Base-by-base conservation (phyloP, 23 tunicate species). In the Trididemnum clinides region DNA sequence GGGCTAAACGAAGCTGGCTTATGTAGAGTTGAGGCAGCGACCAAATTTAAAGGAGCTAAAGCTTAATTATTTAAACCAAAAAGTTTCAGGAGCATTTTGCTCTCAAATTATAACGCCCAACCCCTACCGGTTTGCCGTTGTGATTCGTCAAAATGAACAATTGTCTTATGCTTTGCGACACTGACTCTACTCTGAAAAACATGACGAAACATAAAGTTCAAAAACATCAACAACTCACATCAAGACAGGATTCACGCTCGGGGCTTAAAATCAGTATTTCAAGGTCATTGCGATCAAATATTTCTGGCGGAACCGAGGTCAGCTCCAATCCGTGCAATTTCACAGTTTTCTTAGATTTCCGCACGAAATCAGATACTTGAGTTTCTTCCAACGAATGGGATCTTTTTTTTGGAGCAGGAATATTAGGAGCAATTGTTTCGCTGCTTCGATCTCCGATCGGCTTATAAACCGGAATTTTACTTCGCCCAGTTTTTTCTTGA, bases 241-340 rank as follows among this genome's bases (percentile, higher is more conserved):
- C 84, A 3, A 93, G 39, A 59, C 98, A 93, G 27, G 98, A 50
- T 72, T 88, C 83, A 10, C 89, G 70, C 36, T 92, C 92, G 0
- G 97, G 97, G 65, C 92, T 92, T 7, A 92, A 57, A 0, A 71
- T 76, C 77, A 93, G 34, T 20, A 82, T 34, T 64, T 93, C 98
- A 27, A 93, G 2, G 5, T 70, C 74, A 2, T 33, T 30, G 19
- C 33, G 66, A 34, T 83, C 31, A 70, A 88, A 88, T 28, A 88
- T 21, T 2, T 73, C 80, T 6, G 30, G 22, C 2, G 87, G 83
- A 2, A 88, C 2, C 26, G 84, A 33, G 23, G 54, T 35, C 19
- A 93, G 78, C 38, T 93, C 93, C 31, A 77, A 36, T 28, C 98
- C 98, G 1, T 63, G 79, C 31, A 91, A 5, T 66, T 77, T 91